phyloP scores from a whole-genome alignment of 1,140 invertebrate species.

The Drosophila repletoides region DNA sequence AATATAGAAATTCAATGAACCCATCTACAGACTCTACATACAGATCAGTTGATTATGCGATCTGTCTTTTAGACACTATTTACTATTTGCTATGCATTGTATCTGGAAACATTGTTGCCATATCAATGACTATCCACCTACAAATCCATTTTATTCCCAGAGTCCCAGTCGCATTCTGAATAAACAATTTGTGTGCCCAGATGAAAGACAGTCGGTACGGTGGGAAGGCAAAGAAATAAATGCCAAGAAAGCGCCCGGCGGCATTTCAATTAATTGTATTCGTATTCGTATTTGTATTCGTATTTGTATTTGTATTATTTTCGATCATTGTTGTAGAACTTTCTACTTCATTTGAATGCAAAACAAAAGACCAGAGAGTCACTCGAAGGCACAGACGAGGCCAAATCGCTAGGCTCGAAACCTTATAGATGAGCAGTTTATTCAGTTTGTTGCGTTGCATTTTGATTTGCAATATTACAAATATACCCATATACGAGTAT shows the following conservation, averaged over 20 bases:
- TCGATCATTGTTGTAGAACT: slow-evolving; percentile 45
- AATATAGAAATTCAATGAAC: too few relatives aligned
- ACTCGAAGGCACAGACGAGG: slow-evolving; percentile 14
- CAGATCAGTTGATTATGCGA: background rate
- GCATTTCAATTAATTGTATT: slow-evolving; percentile 52
- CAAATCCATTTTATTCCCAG: slow-evolving; percentile 23
- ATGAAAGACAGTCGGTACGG: background rate
- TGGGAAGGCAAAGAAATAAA: slow-evolving; percentile 28
- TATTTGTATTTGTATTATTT: slow-evolving; percentile 2
- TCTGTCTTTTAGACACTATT: background rate
- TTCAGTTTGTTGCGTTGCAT: slow-evolving; percentile 40
- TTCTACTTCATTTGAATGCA: slow-evolving; percentile 74
- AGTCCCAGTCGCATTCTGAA: slow-evolving; percentile 42
- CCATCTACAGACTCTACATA: too few relatives aligned
- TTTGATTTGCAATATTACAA: slow-evolving; percentile 54
- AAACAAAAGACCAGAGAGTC: slow-evolving; percentile 18
- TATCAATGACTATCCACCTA: slow-evolving; percentile 11
- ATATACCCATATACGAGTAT: background rate
- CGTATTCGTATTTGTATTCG: slow-evolving; percentile 19
- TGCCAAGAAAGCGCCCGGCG: slow-evolving; percentile 41
- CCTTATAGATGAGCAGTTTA: slow-evolving; percentile 11
- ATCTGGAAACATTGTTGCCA: slow-evolving; percentile 2
- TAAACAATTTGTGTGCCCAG: slow-evolving; percentile 30
- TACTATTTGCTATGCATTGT: too few relatives aligned
- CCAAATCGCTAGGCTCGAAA: slow-evolving; percentile 13